Percentiles rank a stretch among this genome's conserved stretches.
phyloP scores from a whole-genome alignment of 2,888 invertebrate genomes.

The Busseola fusca region DNA sequence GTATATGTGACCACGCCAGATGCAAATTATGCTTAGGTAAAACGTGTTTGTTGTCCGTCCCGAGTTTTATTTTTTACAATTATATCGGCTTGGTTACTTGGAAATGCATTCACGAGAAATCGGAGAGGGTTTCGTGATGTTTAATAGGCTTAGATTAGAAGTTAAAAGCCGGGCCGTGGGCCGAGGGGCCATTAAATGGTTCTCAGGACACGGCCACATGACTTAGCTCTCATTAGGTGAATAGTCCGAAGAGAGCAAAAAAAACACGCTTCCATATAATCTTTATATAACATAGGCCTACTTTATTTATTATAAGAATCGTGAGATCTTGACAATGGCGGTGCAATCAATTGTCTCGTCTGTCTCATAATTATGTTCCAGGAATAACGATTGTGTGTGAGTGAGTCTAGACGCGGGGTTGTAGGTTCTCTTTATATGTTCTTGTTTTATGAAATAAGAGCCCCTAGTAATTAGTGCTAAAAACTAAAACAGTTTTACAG shows the following conservation, averaged over 20 bases:
- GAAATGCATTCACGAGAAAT: conserved; percentile 87
- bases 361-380: conserved; percentile 12
- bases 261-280: conserved; percentile 56
- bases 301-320: conserved; percentile 44
- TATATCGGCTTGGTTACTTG: conserved; percentile 87
- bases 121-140: conserved; percentile 84
- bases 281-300: conserved; percentile 44
- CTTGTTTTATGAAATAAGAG: conserved; percentile 28
- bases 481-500: conserved; percentile 55
- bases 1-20: conserved; percentile 63
- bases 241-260: conserved; percentile 61
- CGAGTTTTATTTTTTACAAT: conserved; percentile 88
- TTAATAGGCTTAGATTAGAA: conserved; percentile 89
- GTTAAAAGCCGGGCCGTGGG: conserved; percentile 84
- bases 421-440: conserved; percentile 6
- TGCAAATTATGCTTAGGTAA: conserved; percentile 88
- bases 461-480: conserved; percentile 22
- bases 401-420: conserved; percentile 12
- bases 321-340: conserved; percentile 30
- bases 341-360: conserved; percentile 15
- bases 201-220: conserved; percentile 76
- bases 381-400: conserved; percentile 12
- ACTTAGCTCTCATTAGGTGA: conserved; percentile 74
- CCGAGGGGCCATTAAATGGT: conserved; percentile 78
- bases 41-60: conserved; percentile 87